phyloP scores from a whole-genome alignment of 2,113 vertebrate genomes.

The Panthera leo region DNA sequence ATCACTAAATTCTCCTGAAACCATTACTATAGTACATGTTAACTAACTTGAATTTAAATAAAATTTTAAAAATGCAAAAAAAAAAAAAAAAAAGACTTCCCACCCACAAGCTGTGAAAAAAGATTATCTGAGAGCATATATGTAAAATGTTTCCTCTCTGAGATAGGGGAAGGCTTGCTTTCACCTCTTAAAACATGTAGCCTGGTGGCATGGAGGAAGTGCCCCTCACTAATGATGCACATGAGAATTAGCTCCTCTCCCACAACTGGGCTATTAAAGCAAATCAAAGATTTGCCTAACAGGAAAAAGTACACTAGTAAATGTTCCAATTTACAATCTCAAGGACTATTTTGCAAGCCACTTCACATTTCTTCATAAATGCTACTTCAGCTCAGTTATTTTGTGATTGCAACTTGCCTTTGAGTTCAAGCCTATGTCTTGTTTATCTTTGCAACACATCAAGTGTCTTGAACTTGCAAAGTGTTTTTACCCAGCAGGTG shows the following conservation, averaged over 20 bases:
- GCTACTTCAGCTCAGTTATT: not conserved
- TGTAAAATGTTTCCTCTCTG: not conserved
- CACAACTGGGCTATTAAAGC: not conserved
- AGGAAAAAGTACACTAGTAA: not conserved
- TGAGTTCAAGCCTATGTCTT: not conserved
- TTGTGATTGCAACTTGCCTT: not conserved
- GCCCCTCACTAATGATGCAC: no score
- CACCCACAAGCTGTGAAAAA: not conserved
- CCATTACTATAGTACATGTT: no score
- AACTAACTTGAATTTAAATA: no score
- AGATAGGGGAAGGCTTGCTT: not conserved
- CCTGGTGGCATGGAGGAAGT: not conserved
- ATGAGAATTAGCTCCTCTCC: not conserved
- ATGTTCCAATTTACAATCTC: not conserved
- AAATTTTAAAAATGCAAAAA: no score
- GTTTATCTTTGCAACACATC: not conserved
- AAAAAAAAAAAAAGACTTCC: not conserved
- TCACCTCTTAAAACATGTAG: not conserved
- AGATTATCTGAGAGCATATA: not conserved
- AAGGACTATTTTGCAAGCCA: not conserved
- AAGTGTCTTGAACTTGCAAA: not conserved
- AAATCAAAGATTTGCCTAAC: not conserved
- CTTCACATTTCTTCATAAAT: not conserved
- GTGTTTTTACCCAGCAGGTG: not conserved
- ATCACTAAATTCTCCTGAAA: no score